Evolutionary conservation across 2,888 invertebrate species (phyloP).

Genomic region (Tetropium fuscum): DNA sequence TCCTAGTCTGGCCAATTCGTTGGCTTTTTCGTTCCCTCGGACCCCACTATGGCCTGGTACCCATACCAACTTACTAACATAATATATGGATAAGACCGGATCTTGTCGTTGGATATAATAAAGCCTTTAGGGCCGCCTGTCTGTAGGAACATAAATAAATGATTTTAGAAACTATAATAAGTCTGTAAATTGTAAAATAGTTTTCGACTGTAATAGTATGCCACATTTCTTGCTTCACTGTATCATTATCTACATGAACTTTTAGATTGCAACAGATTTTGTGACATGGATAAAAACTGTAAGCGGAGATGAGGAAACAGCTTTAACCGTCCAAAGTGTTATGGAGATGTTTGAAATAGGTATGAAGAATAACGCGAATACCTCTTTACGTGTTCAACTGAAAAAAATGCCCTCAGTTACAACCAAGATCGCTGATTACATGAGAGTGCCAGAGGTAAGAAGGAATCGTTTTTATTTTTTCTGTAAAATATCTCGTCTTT

Average conservation of each 20-base stretch:
- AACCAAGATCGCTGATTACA: slow-evolving; percentile 68
- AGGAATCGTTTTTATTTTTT: not conserved
- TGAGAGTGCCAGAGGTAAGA: slow-evolving; percentile 65
- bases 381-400: slow-evolving; percentile 68
- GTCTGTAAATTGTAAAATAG: not conserved
- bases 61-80: too few relatives aligned
- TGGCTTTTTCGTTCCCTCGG: too few relatives aligned
- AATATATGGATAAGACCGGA: too few relatives aligned
- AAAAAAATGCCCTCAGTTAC: slow-evolving; percentile 73
- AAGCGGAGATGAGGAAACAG: slow-evolving; percentile 51
- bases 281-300: slow-evolving; percentile 60
- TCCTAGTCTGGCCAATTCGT: too few relatives aligned
- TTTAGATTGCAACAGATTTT: slow-evolving; percentile 61
- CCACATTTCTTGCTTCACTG: too few relatives aligned
- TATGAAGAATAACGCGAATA: slow-evolving; percentile 70
- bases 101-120: too few relatives aligned
- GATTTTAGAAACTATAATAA: too few relatives aligned
- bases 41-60: too few relatives aligned
- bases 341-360: slow-evolving; percentile 69
- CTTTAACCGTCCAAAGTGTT: slow-evolving; percentile 56
- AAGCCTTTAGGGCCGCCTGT: too few relatives aligned
- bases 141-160: too few relatives aligned
- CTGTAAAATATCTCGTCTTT: not conserved
- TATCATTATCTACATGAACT: too few relatives aligned
- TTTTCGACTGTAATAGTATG: too few relatives aligned